phyloP scores from a whole-genome alignment of 2,888 invertebrate species.

The Blastobasis adustella region DNA sequence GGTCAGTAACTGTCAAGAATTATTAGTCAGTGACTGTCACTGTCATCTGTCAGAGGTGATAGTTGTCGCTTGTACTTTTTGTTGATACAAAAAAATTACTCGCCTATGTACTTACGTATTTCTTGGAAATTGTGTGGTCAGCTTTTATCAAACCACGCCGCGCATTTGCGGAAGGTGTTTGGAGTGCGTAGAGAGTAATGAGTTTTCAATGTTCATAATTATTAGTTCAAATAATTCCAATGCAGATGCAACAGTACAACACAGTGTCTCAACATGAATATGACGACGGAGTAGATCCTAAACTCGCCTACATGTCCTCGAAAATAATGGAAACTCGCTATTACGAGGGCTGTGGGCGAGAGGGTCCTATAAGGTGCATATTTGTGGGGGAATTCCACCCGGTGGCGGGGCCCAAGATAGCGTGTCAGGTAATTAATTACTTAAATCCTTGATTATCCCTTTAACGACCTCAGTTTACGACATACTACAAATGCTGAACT shows the following conservation, averaged over 20 bases:
- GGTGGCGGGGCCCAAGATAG: constrained; percentile 87
- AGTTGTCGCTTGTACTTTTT: background rate
- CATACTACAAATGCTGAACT: too few species aligned
- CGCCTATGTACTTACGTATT: constrained; percentile 5
- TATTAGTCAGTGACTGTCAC: too few species aligned
- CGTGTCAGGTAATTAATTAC: constrained; percentile 83
- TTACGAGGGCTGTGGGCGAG: constrained; percentile 78
- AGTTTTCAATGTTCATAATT: constrained; percentile 20
- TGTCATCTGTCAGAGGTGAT: background rate
- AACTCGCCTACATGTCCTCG: constrained; percentile 30
- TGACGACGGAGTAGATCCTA: constrained; percentile 28
- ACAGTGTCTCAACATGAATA: constrained; percentile 21
- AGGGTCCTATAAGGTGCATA: constrained; percentile 87
- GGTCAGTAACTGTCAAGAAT: too few species aligned
- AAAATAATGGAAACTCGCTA: constrained; percentile 66
- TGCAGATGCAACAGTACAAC: constrained; percentile 29
- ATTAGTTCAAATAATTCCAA: constrained; percentile 21
- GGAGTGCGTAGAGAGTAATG: too few species aligned
- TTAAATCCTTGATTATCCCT: too few species aligned
- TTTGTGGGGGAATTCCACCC: constrained; percentile 86
- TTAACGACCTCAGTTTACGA: too few species aligned
- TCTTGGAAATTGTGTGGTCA: too few species aligned
- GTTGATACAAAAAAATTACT: constrained; percentile 1
- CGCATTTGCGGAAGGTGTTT: too few species aligned
- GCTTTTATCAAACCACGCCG: too few species aligned